These are phyloP conservation scores for Parapristionchus giblindavisi DNA, from an alignment of 2,888 invertebrate species.

Conservation along the genomic window DNA sequence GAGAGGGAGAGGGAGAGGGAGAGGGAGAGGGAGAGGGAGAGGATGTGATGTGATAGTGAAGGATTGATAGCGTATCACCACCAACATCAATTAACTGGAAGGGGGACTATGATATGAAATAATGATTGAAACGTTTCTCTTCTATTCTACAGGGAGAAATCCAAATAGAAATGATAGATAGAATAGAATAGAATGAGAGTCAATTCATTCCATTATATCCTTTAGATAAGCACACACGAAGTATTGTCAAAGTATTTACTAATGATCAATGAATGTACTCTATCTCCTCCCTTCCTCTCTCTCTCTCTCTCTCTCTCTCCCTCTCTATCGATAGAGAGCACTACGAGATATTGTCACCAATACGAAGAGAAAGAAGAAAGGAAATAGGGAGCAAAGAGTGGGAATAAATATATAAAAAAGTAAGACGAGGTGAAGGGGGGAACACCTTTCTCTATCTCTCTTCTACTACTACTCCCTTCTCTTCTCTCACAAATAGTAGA, in stretches of 20 bases:
- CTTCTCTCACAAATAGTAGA: background rate
- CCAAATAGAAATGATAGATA: no score
- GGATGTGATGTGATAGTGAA: no score
- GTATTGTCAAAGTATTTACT: no score
- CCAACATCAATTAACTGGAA: no score
- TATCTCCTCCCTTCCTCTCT: background rate
- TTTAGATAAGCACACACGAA: background rate
- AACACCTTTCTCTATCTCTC: background rate
- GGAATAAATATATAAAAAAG: no score
- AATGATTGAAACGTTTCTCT: no score
- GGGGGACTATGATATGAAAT: no score
- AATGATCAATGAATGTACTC: background rate
- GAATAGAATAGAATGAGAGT: background rate
- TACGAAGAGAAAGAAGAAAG: background rate
- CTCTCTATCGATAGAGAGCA: background rate
- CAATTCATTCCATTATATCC: background rate
- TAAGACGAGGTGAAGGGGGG: background rate
- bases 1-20: background rate
- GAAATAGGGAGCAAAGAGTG: no score
- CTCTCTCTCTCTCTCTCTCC: background rate
- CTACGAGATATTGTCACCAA: background rate
- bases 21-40: conserved; percentile 16
- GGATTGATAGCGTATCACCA: no score
- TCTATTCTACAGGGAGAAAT: no score
- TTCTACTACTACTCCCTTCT: background rate